Base-by-base conservation (phyloP, 2,797 vertebrate genomes). In the Gallirallus australis region DNA sequence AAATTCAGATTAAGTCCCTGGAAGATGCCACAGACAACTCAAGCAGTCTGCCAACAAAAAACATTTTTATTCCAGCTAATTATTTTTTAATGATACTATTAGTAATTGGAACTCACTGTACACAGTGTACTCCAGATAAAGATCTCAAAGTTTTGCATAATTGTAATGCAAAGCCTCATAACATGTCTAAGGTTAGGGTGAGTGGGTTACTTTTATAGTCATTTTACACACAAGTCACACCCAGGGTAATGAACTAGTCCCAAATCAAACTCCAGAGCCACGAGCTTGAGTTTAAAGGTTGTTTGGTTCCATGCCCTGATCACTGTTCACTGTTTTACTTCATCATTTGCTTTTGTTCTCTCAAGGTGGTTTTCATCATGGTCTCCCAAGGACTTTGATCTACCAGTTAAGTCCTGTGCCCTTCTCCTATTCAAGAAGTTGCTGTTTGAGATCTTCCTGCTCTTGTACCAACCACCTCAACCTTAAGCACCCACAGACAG, bases 1-100 rank as follows among this genome's bases (percentile, higher is more conserved):
- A 73, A 52, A 94, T 71, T 80, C 60, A 40, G 47, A 60, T 59
- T 47, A 88, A 96, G 77, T 57, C 69, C 66, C 87, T 87, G 80
- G 73, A 91, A 94, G 80, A 76, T 77, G 70, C 78, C 1, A 2
- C 75, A 82, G 87, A 94, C 57, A 53, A 77, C 52, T 94, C 84
- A 7, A 93, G 78, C 6, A n/a, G 64, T 60, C 86, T 91, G 84
- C 73, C 90, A 94, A 75, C 89, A 93, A 57, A 92, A 83, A 81
- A 37, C 73, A 52, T 86, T 96, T 93, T 87, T 93, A 82, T 88
- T 94, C 79, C 69, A 81, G 57, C 75, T 96, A 93, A 94, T 95
- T 94, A 90, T 94, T 97, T 96, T 93, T 90, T 96, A 94, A 95
- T 94, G 87, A 80, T 76, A 37, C 70, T 89, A 54, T 91, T 96